phyloP scores from a whole-genome alignment of 2,113 vertebrate species.

The Gymnogyps californianus region DNA sequence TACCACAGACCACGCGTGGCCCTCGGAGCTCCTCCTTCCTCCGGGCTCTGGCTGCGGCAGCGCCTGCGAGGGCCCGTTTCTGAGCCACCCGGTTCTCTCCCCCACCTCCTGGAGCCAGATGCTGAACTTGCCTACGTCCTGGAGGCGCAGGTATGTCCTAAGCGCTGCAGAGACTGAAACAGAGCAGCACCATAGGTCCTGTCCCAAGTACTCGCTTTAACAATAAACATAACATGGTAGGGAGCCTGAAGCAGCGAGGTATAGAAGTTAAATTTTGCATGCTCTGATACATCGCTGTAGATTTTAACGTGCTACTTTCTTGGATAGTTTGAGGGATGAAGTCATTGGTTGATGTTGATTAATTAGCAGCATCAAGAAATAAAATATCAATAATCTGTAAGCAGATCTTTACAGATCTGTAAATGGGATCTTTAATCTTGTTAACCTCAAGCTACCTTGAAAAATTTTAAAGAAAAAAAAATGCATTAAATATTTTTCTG shows the following conservation, averaged over 20 bases:
- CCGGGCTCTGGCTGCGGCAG: accelerated
- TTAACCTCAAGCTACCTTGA: not conserved
- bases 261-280: not conserved
- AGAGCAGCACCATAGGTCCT: not conserved
- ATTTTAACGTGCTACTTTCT: not conserved
- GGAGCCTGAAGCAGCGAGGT: not conserved
- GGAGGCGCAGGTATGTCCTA: not conserved
- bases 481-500: not conserved
- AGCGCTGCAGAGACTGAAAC: not conserved
- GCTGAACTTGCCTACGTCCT: not conserved
- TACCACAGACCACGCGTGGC: accelerated
- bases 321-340: not conserved
- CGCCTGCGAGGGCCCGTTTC: accelerated
- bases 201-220: not conserved
- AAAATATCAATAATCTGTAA: not conserved
- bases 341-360: not conserved
- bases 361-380: not conserved
- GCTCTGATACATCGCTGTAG: not conserved
- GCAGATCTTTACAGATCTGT: not conserved
- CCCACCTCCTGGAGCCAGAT: not conserved
- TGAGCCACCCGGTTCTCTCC: too few relatives aligned
- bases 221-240: not conserved
- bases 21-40: not conserved
- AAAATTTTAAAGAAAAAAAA: not conserved
- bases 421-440: not conserved